Percentiles rank a stretch among this genome's conserved stretches.
These are phyloP conservation scores for Leptopilina drosophilae DNA, from an alignment of 2,888 invertebrate species.

Conservation along the genomic window DNA sequence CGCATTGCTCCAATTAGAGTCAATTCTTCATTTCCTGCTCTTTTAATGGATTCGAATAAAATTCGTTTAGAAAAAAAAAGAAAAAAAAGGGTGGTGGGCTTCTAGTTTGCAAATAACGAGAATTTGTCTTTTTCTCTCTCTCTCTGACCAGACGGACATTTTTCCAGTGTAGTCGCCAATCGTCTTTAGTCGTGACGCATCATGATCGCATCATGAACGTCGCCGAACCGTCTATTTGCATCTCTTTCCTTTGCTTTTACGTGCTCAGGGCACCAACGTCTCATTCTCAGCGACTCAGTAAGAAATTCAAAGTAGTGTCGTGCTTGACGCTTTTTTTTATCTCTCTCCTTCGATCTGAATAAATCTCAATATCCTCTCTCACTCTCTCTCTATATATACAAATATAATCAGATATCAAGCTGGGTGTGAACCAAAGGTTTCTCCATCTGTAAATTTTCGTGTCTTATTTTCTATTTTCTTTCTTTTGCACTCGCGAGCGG, in stretches of 20 bases:
- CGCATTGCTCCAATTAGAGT: conserved; percentile 69
- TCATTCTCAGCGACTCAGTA: conserved; percentile 43
- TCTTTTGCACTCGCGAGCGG: not conserved
- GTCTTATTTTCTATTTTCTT: not conserved
- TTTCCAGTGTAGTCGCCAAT: conserved; percentile 59
- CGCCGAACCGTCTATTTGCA: conserved; percentile 70
- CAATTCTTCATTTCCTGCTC: conserved; percentile 73
- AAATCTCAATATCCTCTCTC: conserved; percentile 2
- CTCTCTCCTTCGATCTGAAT: conserved; percentile 1
- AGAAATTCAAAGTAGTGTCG: conserved; percentile 42
- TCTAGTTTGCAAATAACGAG: conserved; percentile 43
- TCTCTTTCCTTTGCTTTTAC: conserved; percentile 72
- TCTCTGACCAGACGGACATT: conserved; percentile 48
- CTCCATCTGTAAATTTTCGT: not conserved
- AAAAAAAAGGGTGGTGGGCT: conserved; percentile 11
- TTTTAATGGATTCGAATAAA: conserved; percentile 34
- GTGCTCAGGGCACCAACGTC: conserved; percentile 61
- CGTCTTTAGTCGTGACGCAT: conserved; percentile 50
- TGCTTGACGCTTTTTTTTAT: conserved; percentile 9
- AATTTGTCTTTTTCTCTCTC: not conserved
- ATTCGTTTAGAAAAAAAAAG: no score
- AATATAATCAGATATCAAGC: not conserved
- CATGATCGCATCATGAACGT: conserved; percentile 62
- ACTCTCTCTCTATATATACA: no score
- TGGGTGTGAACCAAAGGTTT: conserved; percentile 12